phyloP scores from a whole-genome alignment of 2,797 vertebrate species.

The Sparidentex hasta region DNA sequence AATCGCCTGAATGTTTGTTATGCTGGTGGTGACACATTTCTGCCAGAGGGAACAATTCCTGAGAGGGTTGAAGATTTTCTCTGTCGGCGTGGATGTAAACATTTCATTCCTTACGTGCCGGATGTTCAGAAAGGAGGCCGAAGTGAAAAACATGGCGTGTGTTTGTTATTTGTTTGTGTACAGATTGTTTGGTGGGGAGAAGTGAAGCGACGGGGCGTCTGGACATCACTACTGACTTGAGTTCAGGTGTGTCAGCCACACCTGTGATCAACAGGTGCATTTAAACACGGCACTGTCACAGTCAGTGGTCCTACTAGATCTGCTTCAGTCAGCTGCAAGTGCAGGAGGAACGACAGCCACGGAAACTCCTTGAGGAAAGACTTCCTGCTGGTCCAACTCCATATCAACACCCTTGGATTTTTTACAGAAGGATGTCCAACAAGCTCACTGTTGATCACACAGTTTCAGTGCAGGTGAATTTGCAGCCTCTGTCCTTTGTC shows the following conservation, averaged over 20 bases:
- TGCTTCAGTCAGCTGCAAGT: too few species aligned
- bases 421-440: background rate
- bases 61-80: slow-evolving; percentile 7
- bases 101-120: background rate
- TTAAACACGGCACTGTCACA: background rate
- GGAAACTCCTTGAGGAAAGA: background rate
- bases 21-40: slow-evolving; percentile 15
- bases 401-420: background rate
- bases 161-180: background rate
- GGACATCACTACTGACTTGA: background rate
- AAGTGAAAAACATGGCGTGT: background rate
- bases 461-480: background rate
- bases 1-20: slow-evolving; percentile 21
- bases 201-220: background rate
- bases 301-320: background rate
- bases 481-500: too few species aligned
- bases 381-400: background rate
- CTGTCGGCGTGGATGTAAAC: background rate
- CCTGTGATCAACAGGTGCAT: background rate
- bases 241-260: background rate
- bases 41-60: slow-evolving; percentile 49
- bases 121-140: background rate
- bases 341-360: background rate
- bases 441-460: background rate
- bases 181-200: background rate